Evolutionary conservation across 2,888 invertebrate species (phyloP).

Genomic region (Cylindroiulus punctatus): DNA sequence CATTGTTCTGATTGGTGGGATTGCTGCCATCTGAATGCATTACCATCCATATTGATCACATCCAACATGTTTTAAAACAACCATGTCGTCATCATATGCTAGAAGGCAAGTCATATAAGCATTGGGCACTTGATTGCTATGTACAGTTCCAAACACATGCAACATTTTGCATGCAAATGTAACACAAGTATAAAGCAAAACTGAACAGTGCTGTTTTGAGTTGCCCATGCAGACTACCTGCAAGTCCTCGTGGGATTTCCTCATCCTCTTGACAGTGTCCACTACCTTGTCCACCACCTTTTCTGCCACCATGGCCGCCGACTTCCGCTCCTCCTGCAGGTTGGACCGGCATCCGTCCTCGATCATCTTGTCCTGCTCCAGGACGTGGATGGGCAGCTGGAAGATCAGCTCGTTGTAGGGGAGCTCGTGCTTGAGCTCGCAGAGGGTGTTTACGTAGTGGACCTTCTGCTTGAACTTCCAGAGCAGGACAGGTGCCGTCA

Average conservation of each 20-base stretch:
- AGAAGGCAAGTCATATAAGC: no score
- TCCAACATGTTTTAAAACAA: no score
- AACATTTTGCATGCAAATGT: no score
- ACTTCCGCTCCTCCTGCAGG: background rate
- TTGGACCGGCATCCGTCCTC: constrained; percentile 3
- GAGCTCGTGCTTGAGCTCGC: background rate
- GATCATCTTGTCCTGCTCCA: constrained; percentile 16
- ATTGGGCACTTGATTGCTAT: no score
- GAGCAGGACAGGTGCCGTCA: background rate
- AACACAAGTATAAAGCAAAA: no score
- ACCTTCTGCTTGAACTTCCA: background rate
- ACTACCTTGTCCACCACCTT: background rate
- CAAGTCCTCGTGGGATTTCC: background rate
- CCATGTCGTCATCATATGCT: no score
- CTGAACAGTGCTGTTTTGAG: no score
- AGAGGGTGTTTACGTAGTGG: background rate
- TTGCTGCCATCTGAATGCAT: no score
- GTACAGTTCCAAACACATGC: no score
- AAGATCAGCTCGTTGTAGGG: background rate
- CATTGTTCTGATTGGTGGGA: no score
- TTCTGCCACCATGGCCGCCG: background rate
- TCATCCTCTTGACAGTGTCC: background rate
- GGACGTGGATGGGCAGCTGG: background rate
- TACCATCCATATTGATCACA: no score
- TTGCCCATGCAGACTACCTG: background rate